These are phyloP conservation scores for Thomomys bottae DNA, from an alignment of 2,113 vertebrate species.

Conservation along the genomic window DNA sequence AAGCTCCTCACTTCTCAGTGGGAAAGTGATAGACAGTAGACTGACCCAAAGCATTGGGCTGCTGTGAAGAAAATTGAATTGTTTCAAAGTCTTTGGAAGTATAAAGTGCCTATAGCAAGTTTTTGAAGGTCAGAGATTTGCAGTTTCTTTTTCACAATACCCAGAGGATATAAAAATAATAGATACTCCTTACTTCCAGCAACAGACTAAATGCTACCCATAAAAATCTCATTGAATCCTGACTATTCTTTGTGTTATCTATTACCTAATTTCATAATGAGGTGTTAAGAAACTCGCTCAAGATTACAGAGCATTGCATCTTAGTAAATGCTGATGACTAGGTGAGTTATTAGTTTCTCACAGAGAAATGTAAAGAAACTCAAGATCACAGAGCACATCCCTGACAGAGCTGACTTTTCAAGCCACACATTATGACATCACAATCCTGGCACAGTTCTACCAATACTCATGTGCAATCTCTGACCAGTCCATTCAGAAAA, in stretches of 20 bases:
- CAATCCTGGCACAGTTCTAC: fast-evolving
- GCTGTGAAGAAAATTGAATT: conserved; percentile 56
- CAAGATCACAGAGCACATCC: background rate
- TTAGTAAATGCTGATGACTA: background rate
- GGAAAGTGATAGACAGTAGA: background rate
- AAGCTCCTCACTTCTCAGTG: background rate
- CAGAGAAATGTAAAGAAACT: background rate
- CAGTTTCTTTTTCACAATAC: conserved; percentile 11
- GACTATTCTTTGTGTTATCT: background rate
- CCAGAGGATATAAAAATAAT: background rate
- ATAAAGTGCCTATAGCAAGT: conserved; percentile 35
- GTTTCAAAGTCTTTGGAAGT: conserved; percentile 39
- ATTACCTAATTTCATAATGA: background rate
- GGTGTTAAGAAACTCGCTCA: background rate
- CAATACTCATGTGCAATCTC: too few species aligned
- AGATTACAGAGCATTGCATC: background rate
- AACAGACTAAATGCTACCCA: background rate
- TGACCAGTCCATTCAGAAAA: too few species aligned
- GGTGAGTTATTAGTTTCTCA: background rate
- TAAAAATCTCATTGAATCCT: background rate
- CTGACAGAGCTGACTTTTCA: background rate
- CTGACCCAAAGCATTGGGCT: background rate
- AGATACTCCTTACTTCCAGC: background rate
- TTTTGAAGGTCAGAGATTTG: conserved; percentile 55
- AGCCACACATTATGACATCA: background rate